phyloP scores from a whole-genome alignment of 92 coral and sea anemone species.

The Micromussa lordhowensis region DNA sequence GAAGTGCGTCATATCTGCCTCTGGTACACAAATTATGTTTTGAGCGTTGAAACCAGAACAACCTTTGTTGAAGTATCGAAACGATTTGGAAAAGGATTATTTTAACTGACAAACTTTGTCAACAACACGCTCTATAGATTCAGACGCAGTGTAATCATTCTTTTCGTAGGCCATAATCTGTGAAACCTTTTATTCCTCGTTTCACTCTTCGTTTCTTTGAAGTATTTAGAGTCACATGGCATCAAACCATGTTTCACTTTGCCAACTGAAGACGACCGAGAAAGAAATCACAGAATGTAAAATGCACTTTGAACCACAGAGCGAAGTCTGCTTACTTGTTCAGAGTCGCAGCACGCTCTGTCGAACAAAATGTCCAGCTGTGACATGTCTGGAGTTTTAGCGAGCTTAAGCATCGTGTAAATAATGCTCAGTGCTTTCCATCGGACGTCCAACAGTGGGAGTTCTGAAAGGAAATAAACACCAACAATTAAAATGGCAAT shows the following conservation, averaged over 20 bases:
- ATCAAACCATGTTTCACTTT: not conserved
- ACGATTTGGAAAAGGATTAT: too few relatives aligned
- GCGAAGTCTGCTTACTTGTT: constrained; percentile 53
- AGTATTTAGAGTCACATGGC: not conserved
- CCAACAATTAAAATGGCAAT: not conserved
- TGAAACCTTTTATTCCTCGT: not conserved
- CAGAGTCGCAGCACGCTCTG: constrained; percentile 65
- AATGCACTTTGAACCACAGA: constrained; percentile 8
- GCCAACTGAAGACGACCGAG: not conserved
- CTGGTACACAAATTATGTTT: too few relatives aligned
- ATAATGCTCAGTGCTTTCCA: constrained; percentile 77
- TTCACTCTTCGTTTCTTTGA: not conserved
- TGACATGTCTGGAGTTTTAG: constrained; percentile 41
- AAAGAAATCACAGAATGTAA: not conserved
- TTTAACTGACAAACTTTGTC: too few relatives aligned
- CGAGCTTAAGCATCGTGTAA: constrained; percentile 66
- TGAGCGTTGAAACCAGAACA: too few relatives aligned
- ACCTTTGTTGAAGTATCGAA: too few relatives aligned
- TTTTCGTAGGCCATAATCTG: not conserved
- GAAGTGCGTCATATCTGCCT: too few relatives aligned
- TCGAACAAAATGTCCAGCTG: constrained; percentile 51
- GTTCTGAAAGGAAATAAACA: constrained; percentile 39
- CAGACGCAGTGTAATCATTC: not conserved
- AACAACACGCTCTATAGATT: too few relatives aligned
- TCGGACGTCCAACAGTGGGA: constrained; percentile 72